Base-by-base conservation (phyloP, 2,113 vertebrate genomes). In the Dipodomys spectabilis region DNA sequence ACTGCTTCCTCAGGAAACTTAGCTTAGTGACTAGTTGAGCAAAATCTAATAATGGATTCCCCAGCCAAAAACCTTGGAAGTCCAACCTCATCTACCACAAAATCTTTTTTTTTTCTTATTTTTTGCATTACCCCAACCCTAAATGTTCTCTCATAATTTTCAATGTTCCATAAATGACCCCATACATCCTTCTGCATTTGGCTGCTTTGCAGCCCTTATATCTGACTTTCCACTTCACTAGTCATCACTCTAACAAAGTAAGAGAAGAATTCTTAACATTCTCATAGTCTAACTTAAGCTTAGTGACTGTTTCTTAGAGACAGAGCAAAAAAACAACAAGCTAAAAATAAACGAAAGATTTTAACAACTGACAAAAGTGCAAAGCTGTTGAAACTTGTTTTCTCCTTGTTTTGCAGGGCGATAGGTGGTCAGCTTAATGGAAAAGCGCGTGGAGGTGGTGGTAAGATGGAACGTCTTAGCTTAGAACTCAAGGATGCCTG, bases 231-330 rank as follows among this genome's bases (percentile, higher is more conserved):
- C n/a, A 39, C 65, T n/a, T 28, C 65, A 75, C 39, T 49, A 53
- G 35, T 20, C 13, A 75, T 87, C 53, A 62, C 30, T 87, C 69
- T 32, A 28, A n/a, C 35, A 79, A 91, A 94, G 45, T 0, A 1
- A 91, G 80, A 62, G 82, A 77, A 90, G 49, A 53, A 82, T 64
- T 94, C 15, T 65, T 82, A 15, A 27, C 5, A 68, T 82, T 82
- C 30, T 71, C 82, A 45, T 1, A 62, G 62, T 0, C 62, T 57
- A 73, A 15, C 39, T 74, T 77, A 74, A 77, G 68, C 23, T 73
- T 30, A 62, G 49, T n/a, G 32, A 68, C 32, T 67, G 80, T 80
- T 72, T 73, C 71, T 64, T 20, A 18, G 45, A 74, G 12, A 39
- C 73, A 83, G 25, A 18, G 69, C 20, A 45, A 62, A 44, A 83